Evolutionary conservation across 23 tunicate species (phyloP).

Genomic region (Styela clava): DNA sequence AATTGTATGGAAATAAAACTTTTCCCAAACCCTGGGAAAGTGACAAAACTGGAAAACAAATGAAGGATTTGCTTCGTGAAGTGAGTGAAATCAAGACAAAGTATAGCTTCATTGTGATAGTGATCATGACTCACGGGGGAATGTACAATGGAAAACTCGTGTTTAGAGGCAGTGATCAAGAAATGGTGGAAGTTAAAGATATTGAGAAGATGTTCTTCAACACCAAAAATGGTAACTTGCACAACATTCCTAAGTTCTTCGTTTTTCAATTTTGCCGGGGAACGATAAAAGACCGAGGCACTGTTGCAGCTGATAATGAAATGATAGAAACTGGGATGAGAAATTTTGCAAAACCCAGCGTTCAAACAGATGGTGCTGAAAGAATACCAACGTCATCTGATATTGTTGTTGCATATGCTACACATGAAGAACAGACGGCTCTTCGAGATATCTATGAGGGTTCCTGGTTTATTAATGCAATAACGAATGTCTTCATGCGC

Average conservation of each 20-base stretch:
- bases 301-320: not conserved
- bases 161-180: not conserved
- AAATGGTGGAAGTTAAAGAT: not conserved
- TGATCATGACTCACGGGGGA: conserved; percentile 1
- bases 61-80: not conserved
- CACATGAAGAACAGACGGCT: conserved; percentile 27
- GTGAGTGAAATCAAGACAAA: not conserved
- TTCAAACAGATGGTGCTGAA: not conserved
- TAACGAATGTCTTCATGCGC: conserved; percentile 43
- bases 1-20: not conserved
- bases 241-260: not conserved
- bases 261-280: conserved; percentile 3
- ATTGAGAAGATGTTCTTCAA: not conserved
- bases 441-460: conserved; percentile 27
- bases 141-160: not conserved
- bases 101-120: not conserved
- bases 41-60: not conserved
- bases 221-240: not conserved
- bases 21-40: not conserved
- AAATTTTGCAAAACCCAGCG: not conserved
- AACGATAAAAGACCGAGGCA: not conserved
- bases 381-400: conserved; percentile 28
- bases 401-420: conserved; percentile 38
- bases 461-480: conserved; percentile 62
- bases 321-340: not conserved